Evolutionary conservation across 1,140 invertebrate species (phyloP).

Genomic region (Agraylea sexmaculata): DNA sequence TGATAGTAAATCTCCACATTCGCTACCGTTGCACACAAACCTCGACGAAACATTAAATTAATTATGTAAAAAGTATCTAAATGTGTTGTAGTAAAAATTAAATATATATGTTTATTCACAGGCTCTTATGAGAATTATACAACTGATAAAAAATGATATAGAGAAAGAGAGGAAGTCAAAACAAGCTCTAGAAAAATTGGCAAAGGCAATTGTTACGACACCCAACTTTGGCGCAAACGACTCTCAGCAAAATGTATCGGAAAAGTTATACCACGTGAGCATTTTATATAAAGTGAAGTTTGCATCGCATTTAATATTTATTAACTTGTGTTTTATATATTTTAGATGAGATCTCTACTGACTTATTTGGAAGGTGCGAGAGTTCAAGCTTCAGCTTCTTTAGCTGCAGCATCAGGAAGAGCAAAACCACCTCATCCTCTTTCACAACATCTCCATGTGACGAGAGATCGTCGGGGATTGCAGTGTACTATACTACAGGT

Average conservation of each 20-base stretch:
- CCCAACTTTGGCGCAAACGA: slow-evolving; percentile 81
- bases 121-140: slow-evolving; percentile 68
- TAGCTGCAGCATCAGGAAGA: slow-evolving; percentile 70
- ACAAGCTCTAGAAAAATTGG: slow-evolving; percentile 77
- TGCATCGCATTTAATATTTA: not conserved
- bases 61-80: too few species aligned
- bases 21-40: too few species aligned
- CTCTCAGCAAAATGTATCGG: slow-evolving; percentile 81
- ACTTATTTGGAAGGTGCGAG: slow-evolving; percentile 83
- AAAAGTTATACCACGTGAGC: slow-evolving; percentile 81
- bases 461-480: slow-evolving; percentile 79
- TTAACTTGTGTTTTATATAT: slow-evolving; percentile 17
- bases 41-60: too few species aligned
- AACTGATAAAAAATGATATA: slow-evolving; percentile 72
- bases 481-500: slow-evolving; percentile 79
- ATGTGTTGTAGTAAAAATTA: too few species aligned
- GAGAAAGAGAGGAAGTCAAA: slow-evolving; percentile 76
- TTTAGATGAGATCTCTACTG: slow-evolving; percentile 82
- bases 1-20: too few species aligned
- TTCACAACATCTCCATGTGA: slow-evolving; percentile 72
- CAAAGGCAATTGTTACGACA: slow-evolving; percentile 82
- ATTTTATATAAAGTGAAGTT: slow-evolving; percentile 10
- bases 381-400: slow-evolving; percentile 70
- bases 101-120: too few species aligned
- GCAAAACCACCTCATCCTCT: slow-evolving; percentile 67